These are phyloP conservation scores for Ormyrus labotus DNA, from an alignment of 2,888 invertebrate species.

Conservation along the genomic window DNA sequence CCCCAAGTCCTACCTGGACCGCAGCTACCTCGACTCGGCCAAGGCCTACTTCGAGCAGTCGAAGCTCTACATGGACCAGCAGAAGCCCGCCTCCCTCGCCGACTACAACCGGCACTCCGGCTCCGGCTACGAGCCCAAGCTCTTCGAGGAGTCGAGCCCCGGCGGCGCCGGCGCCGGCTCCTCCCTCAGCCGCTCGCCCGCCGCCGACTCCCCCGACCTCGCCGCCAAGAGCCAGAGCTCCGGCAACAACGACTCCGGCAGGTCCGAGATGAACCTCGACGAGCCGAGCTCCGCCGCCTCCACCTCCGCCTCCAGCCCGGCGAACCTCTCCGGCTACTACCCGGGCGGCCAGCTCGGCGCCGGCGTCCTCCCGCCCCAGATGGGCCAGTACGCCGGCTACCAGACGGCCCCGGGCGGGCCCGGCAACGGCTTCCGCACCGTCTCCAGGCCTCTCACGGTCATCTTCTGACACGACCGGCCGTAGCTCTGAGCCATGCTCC, in stretches of 20 bases:
- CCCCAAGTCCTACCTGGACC: conserved; percentile 79
- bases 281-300: conserved; percentile 58
- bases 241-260: conserved; percentile 52
- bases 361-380: conserved; percentile 78
- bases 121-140: conserved; percentile 81
- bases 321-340: conserved; percentile 67
- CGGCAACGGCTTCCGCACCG: conserved; percentile 80
- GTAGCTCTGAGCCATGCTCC: conserved; percentile 68
- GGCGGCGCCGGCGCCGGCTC: conserved; percentile 76
- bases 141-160: conserved; percentile 78
- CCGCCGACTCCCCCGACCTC: conserved; percentile 76
- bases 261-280: conserved; percentile 61
- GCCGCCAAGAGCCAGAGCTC: conserved; percentile 63
- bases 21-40: conserved; percentile 85
- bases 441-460: conserved; percentile 82
- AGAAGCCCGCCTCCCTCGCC: conserved; percentile 74
- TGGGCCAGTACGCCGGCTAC: conserved; percentile 83
- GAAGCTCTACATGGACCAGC: conserved; percentile 85
- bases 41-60: conserved; percentile 84
- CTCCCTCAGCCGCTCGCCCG: conserved; percentile 77
- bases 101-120: conserved; percentile 79
- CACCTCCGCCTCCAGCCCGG: conserved; percentile 78
- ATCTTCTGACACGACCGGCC: conserved; percentile 87
- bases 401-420: conserved; percentile 78
- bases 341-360: conserved; percentile 72